phyloP scores from a whole-genome alignment of 92 coral and sea anemone genomes.

The Pocillopora meandrina region DNA sequence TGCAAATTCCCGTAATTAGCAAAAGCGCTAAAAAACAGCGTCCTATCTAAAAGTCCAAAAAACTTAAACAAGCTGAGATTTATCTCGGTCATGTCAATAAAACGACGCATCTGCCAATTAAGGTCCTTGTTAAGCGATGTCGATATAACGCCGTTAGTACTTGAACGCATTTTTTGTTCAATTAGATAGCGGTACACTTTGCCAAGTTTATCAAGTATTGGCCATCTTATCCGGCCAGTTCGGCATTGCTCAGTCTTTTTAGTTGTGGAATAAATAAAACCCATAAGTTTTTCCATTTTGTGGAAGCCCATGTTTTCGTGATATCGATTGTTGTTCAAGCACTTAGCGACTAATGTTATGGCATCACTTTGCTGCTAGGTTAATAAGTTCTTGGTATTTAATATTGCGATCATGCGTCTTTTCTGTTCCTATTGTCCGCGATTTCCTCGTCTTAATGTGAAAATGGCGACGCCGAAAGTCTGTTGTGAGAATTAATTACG shows the following conservation, averaged over 20 bases:
- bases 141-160: constrained; percentile 5
- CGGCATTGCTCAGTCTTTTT: neutral
- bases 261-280: neutral
- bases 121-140: neutral
- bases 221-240: no score
- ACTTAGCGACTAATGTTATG: neutral
- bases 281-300: neutral
- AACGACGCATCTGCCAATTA: neutral
- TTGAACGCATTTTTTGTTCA: neutral
- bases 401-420: constrained; percentile 7
- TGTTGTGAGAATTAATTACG: neutral
- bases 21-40: neutral
- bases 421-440: neutral
- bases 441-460: constrained; percentile 1
- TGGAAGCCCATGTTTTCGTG: neutral
- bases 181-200: neutral
- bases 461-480: constrained; percentile 20
- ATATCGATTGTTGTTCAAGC: neutral
- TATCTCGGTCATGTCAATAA: constrained; percentile 20
- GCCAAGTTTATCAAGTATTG: neutral
- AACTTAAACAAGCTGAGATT: constrained; percentile 13
- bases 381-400: constrained; percentile 6
- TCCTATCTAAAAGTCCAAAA: neutral
- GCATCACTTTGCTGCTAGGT: constrained; percentile 10
- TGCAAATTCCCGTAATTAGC: neutral